Conservation (phyloP, 2,113 vertebrate genomes). For the Nanger granti region DNA sequence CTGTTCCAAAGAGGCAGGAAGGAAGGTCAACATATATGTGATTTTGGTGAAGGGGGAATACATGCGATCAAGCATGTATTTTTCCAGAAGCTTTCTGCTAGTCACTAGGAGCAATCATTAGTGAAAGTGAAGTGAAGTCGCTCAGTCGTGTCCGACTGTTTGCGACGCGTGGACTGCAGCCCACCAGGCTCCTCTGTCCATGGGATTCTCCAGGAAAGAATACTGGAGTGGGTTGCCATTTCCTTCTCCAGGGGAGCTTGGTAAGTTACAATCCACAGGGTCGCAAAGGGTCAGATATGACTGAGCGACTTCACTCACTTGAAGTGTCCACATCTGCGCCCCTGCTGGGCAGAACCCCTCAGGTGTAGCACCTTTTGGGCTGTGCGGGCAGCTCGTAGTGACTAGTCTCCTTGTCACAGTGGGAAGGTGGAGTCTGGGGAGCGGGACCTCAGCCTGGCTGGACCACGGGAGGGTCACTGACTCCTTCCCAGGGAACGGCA, state of each 20-base stretch:
- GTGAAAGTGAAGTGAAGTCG: not conserved
- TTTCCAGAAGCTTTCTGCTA: not conserved
- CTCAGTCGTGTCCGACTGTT: too few species aligned
- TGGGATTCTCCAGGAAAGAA: too few species aligned
- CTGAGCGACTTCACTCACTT: too few species aligned
- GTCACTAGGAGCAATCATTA: not conserved
- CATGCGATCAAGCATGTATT: not conserved
- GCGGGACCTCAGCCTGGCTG: fast-evolving
- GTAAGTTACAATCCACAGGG: too few species aligned
- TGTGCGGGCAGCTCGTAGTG: not conserved
- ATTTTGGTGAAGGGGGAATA: not conserved
- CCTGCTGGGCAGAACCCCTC: not conserved
- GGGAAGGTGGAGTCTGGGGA: not conserved
- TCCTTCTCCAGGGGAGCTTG: too few species aligned
- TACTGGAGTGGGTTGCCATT: too few species aligned
- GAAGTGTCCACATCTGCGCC: not conserved
- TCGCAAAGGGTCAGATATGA: too few species aligned
- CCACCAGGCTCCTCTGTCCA: too few species aligned
- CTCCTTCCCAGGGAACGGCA: not conserved
- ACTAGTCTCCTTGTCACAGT: not conserved
- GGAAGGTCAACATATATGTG: not conserved
- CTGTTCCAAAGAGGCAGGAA: not conserved
- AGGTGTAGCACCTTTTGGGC: too few species aligned
- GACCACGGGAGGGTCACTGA: not conserved
- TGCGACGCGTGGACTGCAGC: too few species aligned